Evolutionary conservation across 2,113 vertebrate genomes (phyloP), one percentile per base, ranked within the genome.

Genomic region (Epinephelus lanceolatus): DNA sequence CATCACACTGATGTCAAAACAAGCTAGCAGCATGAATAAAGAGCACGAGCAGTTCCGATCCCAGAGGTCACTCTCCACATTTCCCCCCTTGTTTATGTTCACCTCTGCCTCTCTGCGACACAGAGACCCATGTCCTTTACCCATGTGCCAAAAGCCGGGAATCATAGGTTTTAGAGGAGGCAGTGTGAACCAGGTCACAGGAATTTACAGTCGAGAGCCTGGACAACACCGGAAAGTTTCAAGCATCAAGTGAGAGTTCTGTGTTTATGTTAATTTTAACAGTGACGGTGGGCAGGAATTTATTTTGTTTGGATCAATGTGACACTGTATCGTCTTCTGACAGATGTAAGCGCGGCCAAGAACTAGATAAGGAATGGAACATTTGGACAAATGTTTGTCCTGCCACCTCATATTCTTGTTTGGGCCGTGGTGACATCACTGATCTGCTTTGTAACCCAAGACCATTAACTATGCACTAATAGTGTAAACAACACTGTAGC

Each of bases 321-420:
- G 88, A 91, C 93, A 91, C 88, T 78, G 88, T 84, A 83, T 92
- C 85, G 77, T 94, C 91, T 87, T 92, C 77, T 87, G 83, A 42
- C 86, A 59, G 85, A 87, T 59, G 89, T 72, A 74, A 86, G 86
- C 70, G 59, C 61, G n/a, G 89, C 85, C 79, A 79, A 89, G 84
- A 87, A 84, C 91, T 93, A 78, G 91, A 94, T 90, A 91, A 94
- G 93, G 93, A 86, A 94, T 91, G 92, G 94, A 95, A 94, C 88
- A 89, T 92, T 93, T 84, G 71, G 85, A 81, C 60, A 77, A 86
- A 85, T 83, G 83, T 86, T 93, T 89, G 89, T 85, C 77, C 82
- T 61, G 82, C 74, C 81, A 82, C 88, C 79, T 88, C 85, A 86
- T 86, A 55, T 85, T 87, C 86, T 84, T 84, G 84, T 84, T 88